Evolutionary conservation across 2,888 invertebrate genomes (phyloP).

Genomic region (Brachypalpus laphriformis): DNA sequence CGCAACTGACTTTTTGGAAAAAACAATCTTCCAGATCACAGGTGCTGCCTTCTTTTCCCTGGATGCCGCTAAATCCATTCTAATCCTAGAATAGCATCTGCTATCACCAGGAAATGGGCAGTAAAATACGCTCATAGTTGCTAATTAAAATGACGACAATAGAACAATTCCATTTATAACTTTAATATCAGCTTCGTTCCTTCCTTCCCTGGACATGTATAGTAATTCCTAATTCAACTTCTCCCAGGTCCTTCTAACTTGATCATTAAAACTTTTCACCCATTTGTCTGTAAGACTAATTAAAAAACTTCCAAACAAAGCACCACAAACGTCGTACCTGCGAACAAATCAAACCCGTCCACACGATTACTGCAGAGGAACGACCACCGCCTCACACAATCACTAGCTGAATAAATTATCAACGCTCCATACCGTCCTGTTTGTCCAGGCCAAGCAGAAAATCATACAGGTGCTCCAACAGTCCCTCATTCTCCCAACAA

Average conservation of each 20-base stretch:
- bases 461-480: conserved; percentile 61
- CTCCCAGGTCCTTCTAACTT: neutral
- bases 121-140: no score
- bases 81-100: no score
- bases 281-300: conserved; percentile 38
- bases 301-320: conserved; percentile 52
- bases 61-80: no score
- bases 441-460: conserved; percentile 23
- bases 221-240: neutral
- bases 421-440: conserved; percentile 23
- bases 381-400: neutral
- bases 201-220: neutral
- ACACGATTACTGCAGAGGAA: neutral
- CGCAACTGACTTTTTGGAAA: no score
- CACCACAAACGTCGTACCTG: no score
- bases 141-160: neutral
- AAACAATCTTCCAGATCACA: no score
- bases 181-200: neutral
- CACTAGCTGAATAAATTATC: conserved; percentile 54
- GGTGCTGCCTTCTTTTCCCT: no score
- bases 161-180: neutral
- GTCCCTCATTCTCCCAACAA: neutral
- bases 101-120: no score
- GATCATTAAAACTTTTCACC: conserved; percentile 24
- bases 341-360: conserved; percentile 1